These are phyloP conservation scores for Varanus salvator DNA, from an alignment of 2,113 vertebrate species.

Conservation along the genomic window DNA sequence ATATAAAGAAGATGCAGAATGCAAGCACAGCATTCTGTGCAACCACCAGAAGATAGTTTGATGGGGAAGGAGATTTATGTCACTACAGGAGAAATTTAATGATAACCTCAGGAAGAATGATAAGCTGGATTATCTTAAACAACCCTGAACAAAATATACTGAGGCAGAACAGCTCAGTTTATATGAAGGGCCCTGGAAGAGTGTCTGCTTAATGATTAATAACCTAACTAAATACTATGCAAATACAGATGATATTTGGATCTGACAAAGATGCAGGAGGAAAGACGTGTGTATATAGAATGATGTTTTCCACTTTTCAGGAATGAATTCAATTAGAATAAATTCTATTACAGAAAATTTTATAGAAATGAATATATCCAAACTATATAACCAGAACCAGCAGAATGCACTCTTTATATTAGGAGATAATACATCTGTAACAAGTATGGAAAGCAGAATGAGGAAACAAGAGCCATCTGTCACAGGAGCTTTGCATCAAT, in stretches of 20 bases:
- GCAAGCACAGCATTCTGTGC: not conserved
- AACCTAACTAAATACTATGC: conserved; percentile 24
- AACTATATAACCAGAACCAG: not conserved
- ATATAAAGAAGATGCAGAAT: conserved; percentile 46
- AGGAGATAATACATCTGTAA: not conserved
- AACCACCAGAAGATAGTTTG: conserved; percentile 23
- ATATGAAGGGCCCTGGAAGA: not conserved
- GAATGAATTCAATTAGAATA: conserved; percentile 18
- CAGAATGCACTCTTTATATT: not conserved
- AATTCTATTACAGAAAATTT: conserved; percentile 24
- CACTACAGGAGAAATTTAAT: conserved; percentile 31
- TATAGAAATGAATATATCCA: conserved; percentile 4
- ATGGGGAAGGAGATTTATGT: not conserved
- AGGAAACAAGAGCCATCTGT: not conserved
- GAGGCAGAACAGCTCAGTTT: not conserved
- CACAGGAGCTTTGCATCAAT: not conserved
- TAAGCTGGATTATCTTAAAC: conserved; percentile 26
- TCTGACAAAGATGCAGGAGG: conserved; percentile 40
- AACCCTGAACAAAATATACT: not conserved
- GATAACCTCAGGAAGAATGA: not conserved
- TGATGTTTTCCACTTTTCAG: not conserved
- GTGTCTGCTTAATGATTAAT: conserved; percentile 47
- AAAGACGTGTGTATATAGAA: conserved; percentile 14
- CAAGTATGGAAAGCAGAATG: not conserved
- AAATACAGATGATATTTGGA: conserved; percentile 42